phyloP scores from a whole-genome alignment of 37 sponge, comb jelly and placozoan species.

The Beroe forskalii region DNA sequence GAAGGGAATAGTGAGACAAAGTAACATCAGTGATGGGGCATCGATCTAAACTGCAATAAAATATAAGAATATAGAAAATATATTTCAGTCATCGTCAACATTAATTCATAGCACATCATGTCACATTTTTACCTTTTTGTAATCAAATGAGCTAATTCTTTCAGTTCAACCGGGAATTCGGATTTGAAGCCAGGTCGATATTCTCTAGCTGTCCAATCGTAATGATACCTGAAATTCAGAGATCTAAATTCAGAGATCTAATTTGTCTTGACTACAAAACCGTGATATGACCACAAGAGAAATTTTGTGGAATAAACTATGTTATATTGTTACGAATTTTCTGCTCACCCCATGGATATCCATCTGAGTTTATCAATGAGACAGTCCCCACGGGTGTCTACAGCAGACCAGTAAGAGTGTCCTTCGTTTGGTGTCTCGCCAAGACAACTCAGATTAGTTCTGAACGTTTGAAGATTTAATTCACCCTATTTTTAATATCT shows the following conservation, averaged over 20 bases:
- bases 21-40: no score
- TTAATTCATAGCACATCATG: no score
- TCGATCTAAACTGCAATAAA: no score
- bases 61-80: no score
- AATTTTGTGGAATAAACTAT: no score
- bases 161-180: not conserved
- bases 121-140: conserved; percentile 7
- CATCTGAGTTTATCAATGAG: conserved; percentile 56
- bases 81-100: no score
- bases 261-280: no score
- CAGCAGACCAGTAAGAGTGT: not conserved
- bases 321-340: no score
- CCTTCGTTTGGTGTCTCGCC: not conserved
- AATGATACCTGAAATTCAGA: conserved; percentile 25
- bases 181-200: not conserved
- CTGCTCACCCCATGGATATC: conserved; percentile 21
- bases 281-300: no score
- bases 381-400: not conserved
- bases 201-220: conserved; percentile 13
- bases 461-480: not conserved
- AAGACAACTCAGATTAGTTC: conserved; percentile 49
- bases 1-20: no score
- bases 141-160: not conserved
- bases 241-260: no score
- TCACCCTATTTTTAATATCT: not conserved